Evolutionary conservation across 2,888 invertebrate species (phyloP), one percentile per base, ranked within the genome.

Genomic region (Dioctria rufipes): DNA sequence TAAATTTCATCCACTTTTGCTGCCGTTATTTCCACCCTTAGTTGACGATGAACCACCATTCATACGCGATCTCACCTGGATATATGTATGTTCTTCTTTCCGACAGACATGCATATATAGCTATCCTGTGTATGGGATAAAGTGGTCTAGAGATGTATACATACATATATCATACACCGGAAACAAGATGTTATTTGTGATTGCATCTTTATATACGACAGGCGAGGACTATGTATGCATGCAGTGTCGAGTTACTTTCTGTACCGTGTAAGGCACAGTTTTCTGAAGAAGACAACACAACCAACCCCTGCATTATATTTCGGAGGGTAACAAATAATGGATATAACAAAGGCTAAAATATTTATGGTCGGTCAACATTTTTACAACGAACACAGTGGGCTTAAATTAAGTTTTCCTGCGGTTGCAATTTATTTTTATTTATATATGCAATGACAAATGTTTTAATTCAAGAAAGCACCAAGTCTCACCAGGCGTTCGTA

Each of bases 1-100:
- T 77, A 77, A 77, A 77, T 77, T 77, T 77, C 77, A 77, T 77
- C 77, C 77, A 63, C 61, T 77, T 63, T 75, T 77, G 39, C 63
- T 77, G 77, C 37, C 58, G 61, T 63, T 77, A 77, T 77, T 77
- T 40, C 77, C 46, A 77, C 39, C 37, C 77, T 49, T 63, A 77
- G 77, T 46, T 77, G 49, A 63, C 49, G 63, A 39, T 11, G 63
- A 63, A 40, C 37, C 51, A 63, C 43, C 49, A 49, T 60, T 51
- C 46, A 63, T 46, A 46, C 63, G 39, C 63, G 39, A 37, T 49
- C 42, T 77, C 51, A 77, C 77, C 77, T 77, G 63, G 42, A 43
- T 63, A 37, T 63, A 60, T 60, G 13, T 60, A 9, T 9, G 11
- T 25, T n/a, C 13, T 13, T 58, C 6, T 58, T 11, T 54, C 37